Evolutionary conservation across 1,140 invertebrate genomes (phyloP), one percentile per base, ranked within the genome.

Genomic region (Drosophila micromelanica): DNA sequence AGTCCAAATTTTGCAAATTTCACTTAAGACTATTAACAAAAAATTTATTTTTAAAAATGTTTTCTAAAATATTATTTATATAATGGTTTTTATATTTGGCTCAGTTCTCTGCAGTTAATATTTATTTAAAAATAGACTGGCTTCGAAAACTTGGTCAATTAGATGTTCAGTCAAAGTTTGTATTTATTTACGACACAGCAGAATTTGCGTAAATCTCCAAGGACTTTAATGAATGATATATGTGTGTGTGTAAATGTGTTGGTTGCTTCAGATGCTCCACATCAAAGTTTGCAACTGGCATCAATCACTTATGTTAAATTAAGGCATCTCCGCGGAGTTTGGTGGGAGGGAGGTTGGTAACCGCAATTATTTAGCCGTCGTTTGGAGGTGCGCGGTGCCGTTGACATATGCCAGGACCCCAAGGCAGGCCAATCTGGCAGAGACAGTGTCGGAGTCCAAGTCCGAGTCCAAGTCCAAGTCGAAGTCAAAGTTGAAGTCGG

Each of bases 271-370:
- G 15, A 54, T n/a, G 49, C 20, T 20, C 42, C 49, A 52, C 55
- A 49, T 64, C 52, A 74, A 73, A 81, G 32, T 81, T 81, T 61
- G 61, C 48, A 68, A 59, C 60, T 63, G 63, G 56, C 78, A 77
- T 81, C 78, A 81, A 81, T 81, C 78, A 81, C 64, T 81, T 78
- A 74, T 48, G 59, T 61, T 65, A 74, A 81, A 81, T 81, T 57
- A 81, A 81, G 78, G 49, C 64, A 81, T 70, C 73, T 49, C 43
- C 32, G 61, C 3, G 7, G 46, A 27, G 15, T 23, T 15, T 35
- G 40, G 32, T 17, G 32, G n/a, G 15, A 27, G 12, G 5, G 37
- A 0, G 27, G 27, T 6, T 27, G 27, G 27, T 40, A 57, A 51
- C 32, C 69, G 70, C 74, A 76, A 76, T 76, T 76, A 76, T 76